These are phyloP conservation scores for Metalampra italica DNA, from an alignment of 2,888 invertebrate genomes.

Conservation along the genomic window DNA sequence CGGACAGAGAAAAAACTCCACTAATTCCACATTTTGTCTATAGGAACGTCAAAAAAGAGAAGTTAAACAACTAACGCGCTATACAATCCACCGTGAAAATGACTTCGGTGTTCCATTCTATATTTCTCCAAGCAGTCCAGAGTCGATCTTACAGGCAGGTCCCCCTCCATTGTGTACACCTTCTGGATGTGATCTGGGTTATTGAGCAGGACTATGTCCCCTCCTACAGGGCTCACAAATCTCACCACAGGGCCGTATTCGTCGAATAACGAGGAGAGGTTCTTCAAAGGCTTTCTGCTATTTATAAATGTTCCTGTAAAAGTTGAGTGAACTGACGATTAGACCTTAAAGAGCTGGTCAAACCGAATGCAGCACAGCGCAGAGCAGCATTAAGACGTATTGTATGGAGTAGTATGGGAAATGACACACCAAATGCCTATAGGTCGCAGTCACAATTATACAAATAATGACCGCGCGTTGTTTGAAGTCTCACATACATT, in stretches of 20 bases:
- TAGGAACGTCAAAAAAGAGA: not conserved
- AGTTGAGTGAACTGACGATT: not conserved
- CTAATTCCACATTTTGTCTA: too few relatives aligned
- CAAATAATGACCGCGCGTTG: too few relatives aligned
- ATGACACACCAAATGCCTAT: too few relatives aligned
- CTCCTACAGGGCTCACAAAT: slow-evolving; percentile 81
- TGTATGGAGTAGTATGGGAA: too few relatives aligned
- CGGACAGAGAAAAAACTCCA: too few relatives aligned
- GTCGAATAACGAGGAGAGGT: slow-evolving; percentile 57
- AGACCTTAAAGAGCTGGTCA: too few relatives aligned
- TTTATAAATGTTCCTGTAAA: slow-evolving; percentile 44
- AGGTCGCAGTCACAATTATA: too few relatives aligned
- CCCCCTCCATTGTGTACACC: slow-evolving; percentile 80
- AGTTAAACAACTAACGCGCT: slow-evolving; percentile 65
- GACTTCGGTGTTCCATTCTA: slow-evolving; percentile 75
- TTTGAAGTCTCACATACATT: too few relatives aligned
- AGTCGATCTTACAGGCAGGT: slow-evolving; percentile 78
- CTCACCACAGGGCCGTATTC: slow-evolving; percentile 83
- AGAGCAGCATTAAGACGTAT: too few relatives aligned
- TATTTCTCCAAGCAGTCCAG: slow-evolving; percentile 82
- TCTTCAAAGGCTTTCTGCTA: slow-evolving; percentile 44
- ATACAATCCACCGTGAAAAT: slow-evolving; percentile 76
- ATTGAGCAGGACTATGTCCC: slow-evolving; percentile 80
- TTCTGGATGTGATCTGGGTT: slow-evolving; percentile 82
- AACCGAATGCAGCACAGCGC: too few relatives aligned